Evolutionary conservation across 2,888 invertebrate species (phyloP), one percentile per base, ranked within the genome.

Genomic region (Agrotis puta): DNA sequence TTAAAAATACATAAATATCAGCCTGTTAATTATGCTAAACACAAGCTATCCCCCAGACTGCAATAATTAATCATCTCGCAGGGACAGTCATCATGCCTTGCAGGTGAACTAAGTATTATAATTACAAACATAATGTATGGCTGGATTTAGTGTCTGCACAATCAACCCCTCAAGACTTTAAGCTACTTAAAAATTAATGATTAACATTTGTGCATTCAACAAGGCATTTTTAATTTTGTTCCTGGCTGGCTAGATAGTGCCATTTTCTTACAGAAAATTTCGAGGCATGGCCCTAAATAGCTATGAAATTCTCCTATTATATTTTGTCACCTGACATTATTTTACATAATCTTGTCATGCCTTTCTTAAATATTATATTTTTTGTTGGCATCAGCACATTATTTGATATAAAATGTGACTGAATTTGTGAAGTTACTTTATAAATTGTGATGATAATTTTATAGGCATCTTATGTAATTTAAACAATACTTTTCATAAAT

Each of bases 401-500:
- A 79, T 71, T 47, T 61, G 14, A 77, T 80, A 77, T 56, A 66
- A 64, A 82, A 78, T 87, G 87, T 87, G 86, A 88, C 82, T 72
- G 70, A 71, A 72, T 85, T 88, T 88, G 87, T 87, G 84, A 85
- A 77, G 70, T 77, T 67, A 75, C 47, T 70, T 48, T 64, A 63
- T 62, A 74, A 71, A 79, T 85, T 87, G 85, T 88, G 88, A 89
- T 88, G 88, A 80, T 85, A 82, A 70, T 73, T 79, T 83, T 81
- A 82, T 83, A 90, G 88, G 87, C 81, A 77, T 87, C 76, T 77
- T 77, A 74, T 84, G 81, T 63, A 74, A 85, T 86, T 84, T 64
- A 85, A 90, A 88, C 90, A 89, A 90, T 90, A 90, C 81, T 85
- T 83, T 83, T 82, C 67, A 79, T 77, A 83, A 73, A 70, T 81